These are phyloP conservation scores for Smittia sp. DNA, from an alignment of 2,888 invertebrate species.

Conservation along the genomic window DNA sequence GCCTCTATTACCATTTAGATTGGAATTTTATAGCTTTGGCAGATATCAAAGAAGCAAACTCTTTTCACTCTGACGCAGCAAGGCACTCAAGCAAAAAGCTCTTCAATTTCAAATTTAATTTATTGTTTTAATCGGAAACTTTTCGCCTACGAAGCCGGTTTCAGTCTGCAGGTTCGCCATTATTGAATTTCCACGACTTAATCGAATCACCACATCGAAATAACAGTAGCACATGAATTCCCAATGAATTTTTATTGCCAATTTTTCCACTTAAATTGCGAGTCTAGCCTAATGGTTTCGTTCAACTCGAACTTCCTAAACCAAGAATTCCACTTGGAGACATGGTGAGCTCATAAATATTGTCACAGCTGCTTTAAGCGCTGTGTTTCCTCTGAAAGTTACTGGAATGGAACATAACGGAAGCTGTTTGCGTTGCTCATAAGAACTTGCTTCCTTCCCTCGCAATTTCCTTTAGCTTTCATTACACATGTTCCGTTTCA, in stretches of 20 bases:
- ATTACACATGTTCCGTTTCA: too few species aligned
- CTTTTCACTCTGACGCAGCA: background rate
- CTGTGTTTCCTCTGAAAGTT: too few species aligned
- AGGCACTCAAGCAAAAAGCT: background rate
- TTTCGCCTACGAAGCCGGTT: background rate
- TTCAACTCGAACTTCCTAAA: background rate
- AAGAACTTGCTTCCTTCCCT: too few species aligned
- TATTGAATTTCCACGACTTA: background rate
- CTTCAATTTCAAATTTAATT: background rate
- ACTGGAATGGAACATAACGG: too few species aligned
- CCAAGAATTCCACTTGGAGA: background rate
- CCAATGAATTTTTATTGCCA: background rate
- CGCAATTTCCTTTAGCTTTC: too few species aligned
- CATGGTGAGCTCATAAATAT: background rate
- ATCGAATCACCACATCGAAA: background rate
- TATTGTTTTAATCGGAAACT: background rate
- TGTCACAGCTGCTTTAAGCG: too few species aligned
- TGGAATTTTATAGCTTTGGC: slow-evolving; percentile 40
- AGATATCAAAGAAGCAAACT: slow-evolving; percentile 6
- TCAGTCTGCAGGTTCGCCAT: background rate
- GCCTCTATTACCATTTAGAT: slow-evolving; percentile 38
- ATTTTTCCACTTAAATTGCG: background rate
- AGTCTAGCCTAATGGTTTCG: background rate
- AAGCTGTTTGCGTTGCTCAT: too few species aligned
- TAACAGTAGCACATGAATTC: background rate